These are phyloP conservation scores for Diadema setosum DNA, from an alignment of 35 echinoderm and acorn worm species.

Conservation along the genomic window DNA sequence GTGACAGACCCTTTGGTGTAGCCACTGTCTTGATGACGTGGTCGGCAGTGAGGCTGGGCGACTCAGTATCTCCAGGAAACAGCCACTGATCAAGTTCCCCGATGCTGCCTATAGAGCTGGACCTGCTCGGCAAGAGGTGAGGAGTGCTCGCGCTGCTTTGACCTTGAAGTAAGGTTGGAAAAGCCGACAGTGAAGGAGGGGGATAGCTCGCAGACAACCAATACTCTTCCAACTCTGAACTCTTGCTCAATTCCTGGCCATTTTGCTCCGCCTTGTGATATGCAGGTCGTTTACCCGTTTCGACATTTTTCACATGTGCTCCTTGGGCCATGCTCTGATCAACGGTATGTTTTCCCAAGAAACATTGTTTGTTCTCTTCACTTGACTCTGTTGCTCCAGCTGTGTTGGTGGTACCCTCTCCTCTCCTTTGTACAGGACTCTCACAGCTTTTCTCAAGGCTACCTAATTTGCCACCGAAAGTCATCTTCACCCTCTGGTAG, in stretches of 20 bases:
- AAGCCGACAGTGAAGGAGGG: background rate
- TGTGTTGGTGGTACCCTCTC: too few species aligned
- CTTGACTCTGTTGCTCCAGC: too few species aligned
- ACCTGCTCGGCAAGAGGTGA: background rate
- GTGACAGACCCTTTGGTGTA: background rate
- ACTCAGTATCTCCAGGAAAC: background rate
- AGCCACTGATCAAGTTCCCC: background rate
- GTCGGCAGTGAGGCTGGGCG: background rate
- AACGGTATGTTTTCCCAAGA: too few species aligned
- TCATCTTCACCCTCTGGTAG: background rate
- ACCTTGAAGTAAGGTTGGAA: background rate
- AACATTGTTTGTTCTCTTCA: too few species aligned
- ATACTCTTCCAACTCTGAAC: background rate
- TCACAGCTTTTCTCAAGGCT: background rate
- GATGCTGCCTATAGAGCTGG: conserved; percentile 3
- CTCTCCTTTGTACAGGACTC: too few species aligned
- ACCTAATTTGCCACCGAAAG: background rate
- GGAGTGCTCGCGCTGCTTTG: background rate
- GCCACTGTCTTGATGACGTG: background rate
- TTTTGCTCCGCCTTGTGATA: background rate
- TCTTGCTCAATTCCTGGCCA: background rate
- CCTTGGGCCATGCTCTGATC: too few species aligned
- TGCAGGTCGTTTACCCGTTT: too few species aligned
- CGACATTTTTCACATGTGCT: too few species aligned
- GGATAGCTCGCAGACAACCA: background rate